Evolutionary conservation across 2,113 vertebrate genomes (phyloP), one percentile per base, ranked within the genome.

Genomic region (Archocentrus centrarchus): DNA sequence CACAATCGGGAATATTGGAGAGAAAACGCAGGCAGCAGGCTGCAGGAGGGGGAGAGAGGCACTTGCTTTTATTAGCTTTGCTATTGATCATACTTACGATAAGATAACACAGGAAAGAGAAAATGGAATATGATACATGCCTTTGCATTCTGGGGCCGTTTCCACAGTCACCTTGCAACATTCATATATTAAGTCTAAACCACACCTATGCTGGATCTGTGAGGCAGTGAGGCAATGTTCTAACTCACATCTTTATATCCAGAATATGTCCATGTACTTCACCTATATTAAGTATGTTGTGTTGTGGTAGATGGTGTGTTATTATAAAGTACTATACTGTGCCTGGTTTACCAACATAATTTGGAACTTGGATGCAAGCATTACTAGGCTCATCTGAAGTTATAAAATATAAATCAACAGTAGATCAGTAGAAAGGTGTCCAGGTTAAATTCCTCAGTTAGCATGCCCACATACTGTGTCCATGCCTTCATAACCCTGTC

Each of bases 41-140:
- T 24, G 18, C 61, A 59, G 59, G n/a, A 57, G 68, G 32, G 64
- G 27, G 53, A 60, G 75, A 70, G 58, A 79, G 22, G 20, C 59
- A 17, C 62, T 75, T 7, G 14, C 75, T 87, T 81, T 87, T 81
- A 90, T 91, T 85, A 88, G 86, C 80, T 81, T 64, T 85, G 68
- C 75, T 85, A 87, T 87, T 77, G 88, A 88, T 92, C 88, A 87
- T 7, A 30, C 58, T 73, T 79, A 85, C 39, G 79, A 83, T 89
- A 87, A 85, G 77, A 92, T 79, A 83, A 79, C 44, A 7, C 76
- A 78, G 70, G 22, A 86, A 41, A 62, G 32, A 68, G 79, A 83
- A 87, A 85, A 78, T 70, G 73, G 22, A 91, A 91, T 64, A 84
- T 62, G 75, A 91, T 86, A 37, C 15, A 22, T 73, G 55, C 24